Percentiles rank a stretch among this genome's conserved stretches.
Evolutionary conservation across 2,113 vertebrate species (phyloP).

Genomic region (Oenanthe oenanthe): DNA sequence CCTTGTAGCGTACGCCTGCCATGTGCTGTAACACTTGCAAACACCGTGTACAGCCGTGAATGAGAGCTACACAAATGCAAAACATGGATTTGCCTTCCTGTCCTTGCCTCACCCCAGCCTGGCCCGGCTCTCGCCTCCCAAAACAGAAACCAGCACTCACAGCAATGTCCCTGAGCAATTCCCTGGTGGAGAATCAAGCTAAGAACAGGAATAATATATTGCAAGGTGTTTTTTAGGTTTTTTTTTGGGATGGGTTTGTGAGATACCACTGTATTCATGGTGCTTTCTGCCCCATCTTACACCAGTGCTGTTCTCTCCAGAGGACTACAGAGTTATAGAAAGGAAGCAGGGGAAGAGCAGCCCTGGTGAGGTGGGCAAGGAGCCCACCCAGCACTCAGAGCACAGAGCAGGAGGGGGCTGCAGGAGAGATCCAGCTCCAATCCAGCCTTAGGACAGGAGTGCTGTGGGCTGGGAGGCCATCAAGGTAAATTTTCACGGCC

Average conservation of each 20-base stretch:
- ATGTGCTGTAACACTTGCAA: constrained; percentile 40
- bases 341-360: background rate
- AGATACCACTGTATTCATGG: background rate
- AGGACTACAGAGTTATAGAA: background rate
- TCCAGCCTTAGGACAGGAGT: background rate
- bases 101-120: constrained; percentile 26
- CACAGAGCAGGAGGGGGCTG: background rate
- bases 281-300: background rate
- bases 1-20: constrained; percentile 39
- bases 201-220: background rate
- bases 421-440: background rate
- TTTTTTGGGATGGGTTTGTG: background rate
- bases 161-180: fast-evolving
- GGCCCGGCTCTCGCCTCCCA: background rate
- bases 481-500: background rate
- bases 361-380: background rate
- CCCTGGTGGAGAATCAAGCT: background rate
- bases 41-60: constrained; percentile 7
- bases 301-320: background rate
- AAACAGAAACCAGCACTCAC: background rate
- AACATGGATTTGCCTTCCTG: constrained; percentile 28
- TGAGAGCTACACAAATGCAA: constrained; percentile 34
- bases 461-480: background rate
- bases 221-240: background rate
- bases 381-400: background rate